Conservation (phyloP, 2,888 invertebrate genomes). For the Beris chalybata region DNA sequence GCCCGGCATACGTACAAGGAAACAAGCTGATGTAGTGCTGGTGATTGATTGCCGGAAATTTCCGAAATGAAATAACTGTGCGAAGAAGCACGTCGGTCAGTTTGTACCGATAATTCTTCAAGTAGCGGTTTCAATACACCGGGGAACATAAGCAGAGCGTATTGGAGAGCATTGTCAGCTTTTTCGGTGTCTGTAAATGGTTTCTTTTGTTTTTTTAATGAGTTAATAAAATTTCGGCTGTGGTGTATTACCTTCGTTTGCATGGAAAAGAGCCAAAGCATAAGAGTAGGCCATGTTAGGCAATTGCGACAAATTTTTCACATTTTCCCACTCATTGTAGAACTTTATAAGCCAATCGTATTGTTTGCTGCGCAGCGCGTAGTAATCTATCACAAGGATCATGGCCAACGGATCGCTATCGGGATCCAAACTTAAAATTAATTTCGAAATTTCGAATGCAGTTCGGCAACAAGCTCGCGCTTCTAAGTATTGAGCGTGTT, state of each 20-base stretch:
- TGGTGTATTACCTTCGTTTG: conserved; percentile 53
- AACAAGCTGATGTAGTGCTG: conserved; percentile 69
- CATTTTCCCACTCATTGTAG: conserved; percentile 62
- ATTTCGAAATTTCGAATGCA: conserved; percentile 83
- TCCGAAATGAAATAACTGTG: conserved; percentile 57
- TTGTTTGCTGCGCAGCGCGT: conserved; percentile 75
- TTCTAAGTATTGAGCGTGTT: conserved; percentile 76
- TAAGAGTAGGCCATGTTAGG: conserved; percentile 87
- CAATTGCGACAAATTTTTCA: conserved; percentile 73
- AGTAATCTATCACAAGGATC: conserved; percentile 77
- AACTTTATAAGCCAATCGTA: conserved; percentile 70
- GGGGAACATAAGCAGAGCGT: conserved; percentile 81
- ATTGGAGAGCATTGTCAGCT: conserved; percentile 70
- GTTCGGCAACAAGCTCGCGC: conserved; percentile 82
- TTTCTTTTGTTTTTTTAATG: neutral
- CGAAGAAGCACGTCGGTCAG: conserved; percentile 64
- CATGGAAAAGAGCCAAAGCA: conserved; percentile 71
- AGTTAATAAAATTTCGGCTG: neutral
- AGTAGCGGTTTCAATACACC: conserved; percentile 71
- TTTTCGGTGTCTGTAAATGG: conserved; percentile 49
- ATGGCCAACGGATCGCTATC: conserved; percentile 76
- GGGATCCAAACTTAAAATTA: conserved; percentile 76
- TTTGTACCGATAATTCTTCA: conserved; percentile 74
- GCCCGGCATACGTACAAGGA: conserved; percentile 73
- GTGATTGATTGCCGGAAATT: conserved; percentile 59